Base-by-base conservation (phyloP, 2,113 vertebrate species). In the Pseudonaja textilis region DNA sequence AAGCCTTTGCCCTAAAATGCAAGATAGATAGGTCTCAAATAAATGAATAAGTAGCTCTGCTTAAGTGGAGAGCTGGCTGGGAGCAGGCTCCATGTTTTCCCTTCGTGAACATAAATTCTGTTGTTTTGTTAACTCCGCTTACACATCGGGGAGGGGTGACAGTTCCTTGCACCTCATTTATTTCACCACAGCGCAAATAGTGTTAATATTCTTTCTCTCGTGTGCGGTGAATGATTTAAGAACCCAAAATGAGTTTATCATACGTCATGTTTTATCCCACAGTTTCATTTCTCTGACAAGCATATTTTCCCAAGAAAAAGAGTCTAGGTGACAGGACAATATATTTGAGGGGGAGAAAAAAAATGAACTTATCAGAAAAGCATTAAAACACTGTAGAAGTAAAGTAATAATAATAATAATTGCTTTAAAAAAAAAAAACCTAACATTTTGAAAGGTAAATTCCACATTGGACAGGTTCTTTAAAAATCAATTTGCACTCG, bases 401-500 rank as follows among this genome's bases (percentile, higher is more conserved):
- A 95, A 96, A 96, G 52, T 57, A 85, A 29, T 23, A 56, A 81
- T 81, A 74, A 81, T 81, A 81, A 39, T 81, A 74, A 74, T 74
- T 97, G 96, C 96, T 8, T 92, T n/a, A 22, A 22, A 95, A 97
- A 22, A 95, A 97, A 96, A 93, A 95, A 97, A 95, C 91, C 92
- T 85, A 96, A 96, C 95, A 93, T 96, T 97, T 89, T 97, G 1
- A 0, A 96, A 97, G 96, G 97, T 97, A 97, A 97, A 97, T 97
- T 97, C 95, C 89, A 94, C 92, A 87, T 96, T 93, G 96, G 96
- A 96, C 96, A 97, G 91, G 95, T 96, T 97, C 96, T 97, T 97
- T 97, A 97, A 97, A 97, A 97, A 97, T 97, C 97, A 97, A 97
- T 97, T 97, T 97, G 96, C 95, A 81, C 93, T 97, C 91, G 26